A percentile compares a stretch with the other conserved stretches of the same genome.
Conservation (phyloP, 2,888 invertebrate genomes). For the Acleris literana region DNA sequence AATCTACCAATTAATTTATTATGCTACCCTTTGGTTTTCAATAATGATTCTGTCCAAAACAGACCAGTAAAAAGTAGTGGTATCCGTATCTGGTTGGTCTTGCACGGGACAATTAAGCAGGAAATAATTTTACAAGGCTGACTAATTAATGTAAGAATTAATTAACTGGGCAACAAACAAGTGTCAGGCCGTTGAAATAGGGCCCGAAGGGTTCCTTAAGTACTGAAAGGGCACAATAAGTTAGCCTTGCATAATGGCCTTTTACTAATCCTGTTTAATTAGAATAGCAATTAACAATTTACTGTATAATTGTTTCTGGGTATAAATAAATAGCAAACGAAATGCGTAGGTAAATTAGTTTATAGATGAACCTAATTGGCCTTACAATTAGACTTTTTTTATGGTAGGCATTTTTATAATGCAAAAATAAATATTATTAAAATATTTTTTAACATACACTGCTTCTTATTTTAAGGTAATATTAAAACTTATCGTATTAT, state of each 20-base stretch:
- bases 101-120: slow-evolving; percentile 62
- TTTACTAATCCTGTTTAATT: slow-evolving; percentile 7
- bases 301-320: background rate
- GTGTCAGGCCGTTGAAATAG: slow-evolving; percentile 50
- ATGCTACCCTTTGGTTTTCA: too few relatives aligned
- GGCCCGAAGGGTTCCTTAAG: slow-evolving; percentile 22
- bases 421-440: too few relatives aligned
- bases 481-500: too few relatives aligned
- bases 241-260: slow-evolving; percentile 1
- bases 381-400: too few relatives aligned
- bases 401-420: too few relatives aligned
- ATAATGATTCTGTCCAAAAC: background rate
- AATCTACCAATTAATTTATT: too few relatives aligned
- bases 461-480: too few relatives aligned
- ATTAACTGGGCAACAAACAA: slow-evolving; percentile 62
- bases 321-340: background rate
- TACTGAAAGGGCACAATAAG: slow-evolving; percentile 8
- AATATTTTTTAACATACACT: too few relatives aligned
- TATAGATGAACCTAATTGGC: too few relatives aligned
- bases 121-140: slow-evolving; percentile 62
- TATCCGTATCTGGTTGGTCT: slow-evolving; percentile 51
- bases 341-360: too few relatives aligned
- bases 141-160: slow-evolving; percentile 64
- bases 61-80: background rate
- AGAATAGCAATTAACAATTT: background rate